Evolutionary conservation across 2,797 vertebrate genomes (phyloP).

Genomic region (Acridotheres tristis): DNA sequence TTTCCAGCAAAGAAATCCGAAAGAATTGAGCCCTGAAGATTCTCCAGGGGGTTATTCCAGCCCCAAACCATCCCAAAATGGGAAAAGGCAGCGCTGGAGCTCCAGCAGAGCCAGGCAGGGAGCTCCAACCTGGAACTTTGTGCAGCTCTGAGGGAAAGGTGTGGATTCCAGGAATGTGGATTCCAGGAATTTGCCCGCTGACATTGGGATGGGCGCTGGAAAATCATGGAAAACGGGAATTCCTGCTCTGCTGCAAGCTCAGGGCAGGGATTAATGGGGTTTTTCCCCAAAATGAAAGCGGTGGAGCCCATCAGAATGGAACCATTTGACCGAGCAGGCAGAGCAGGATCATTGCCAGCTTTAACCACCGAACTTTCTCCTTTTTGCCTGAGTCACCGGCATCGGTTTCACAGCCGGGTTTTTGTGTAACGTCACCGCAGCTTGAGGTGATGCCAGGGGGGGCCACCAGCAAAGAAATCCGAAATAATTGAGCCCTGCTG

Average conservation of each 20-base stretch:
- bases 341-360: neutral
- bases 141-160: too few relatives aligned
- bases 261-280: accelerated
- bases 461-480: neutral
- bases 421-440: accelerated
- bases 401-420: neutral
- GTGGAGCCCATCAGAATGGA: neutral
- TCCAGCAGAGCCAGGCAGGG: too few relatives aligned
- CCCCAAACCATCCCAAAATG: too few relatives aligned
- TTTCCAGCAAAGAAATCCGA: too few relatives aligned
- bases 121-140: too few relatives aligned
- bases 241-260: neutral
- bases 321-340: accelerated
- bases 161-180: too few relatives aligned
- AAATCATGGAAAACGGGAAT: neutral
- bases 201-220: neutral
- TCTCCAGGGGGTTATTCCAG: too few relatives aligned
- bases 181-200: too few relatives aligned
- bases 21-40: too few relatives aligned
- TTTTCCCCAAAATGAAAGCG: accelerated
- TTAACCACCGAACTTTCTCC: neutral
- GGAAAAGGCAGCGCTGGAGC: too few relatives aligned
- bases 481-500: accelerated
- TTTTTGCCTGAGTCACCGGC: neutral
- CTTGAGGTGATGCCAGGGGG: neutral